These are phyloP conservation scores for Periophthalmus magnuspinnatus DNA, from an alignment of 2,797 vertebrate species.

Conservation along the genomic window DNA sequence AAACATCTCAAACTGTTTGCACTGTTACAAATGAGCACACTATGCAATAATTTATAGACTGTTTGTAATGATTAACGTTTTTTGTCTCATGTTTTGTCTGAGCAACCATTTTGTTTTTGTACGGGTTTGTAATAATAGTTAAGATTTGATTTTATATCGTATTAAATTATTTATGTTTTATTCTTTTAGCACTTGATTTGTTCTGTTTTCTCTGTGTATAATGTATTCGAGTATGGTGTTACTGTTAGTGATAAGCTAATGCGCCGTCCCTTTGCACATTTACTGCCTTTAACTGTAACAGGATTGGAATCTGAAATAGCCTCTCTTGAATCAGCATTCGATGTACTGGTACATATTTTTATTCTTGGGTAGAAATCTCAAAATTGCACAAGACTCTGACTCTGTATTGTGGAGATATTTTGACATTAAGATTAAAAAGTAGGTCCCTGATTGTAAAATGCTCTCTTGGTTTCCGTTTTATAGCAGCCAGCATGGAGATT, in stretches of 20 bases:
- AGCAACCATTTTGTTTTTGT: neutral
- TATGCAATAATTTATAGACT: slow-evolving; percentile 14
- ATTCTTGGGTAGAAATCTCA: neutral
- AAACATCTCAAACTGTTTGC: neutral
- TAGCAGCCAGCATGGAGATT: neutral
- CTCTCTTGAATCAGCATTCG: slow-evolving; percentile 1
- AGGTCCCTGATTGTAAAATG: neutral
- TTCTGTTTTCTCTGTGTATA: slow-evolving; percentile 13
- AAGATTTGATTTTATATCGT: slow-evolving; percentile 8
- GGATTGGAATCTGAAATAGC: slow-evolving; percentile 15
- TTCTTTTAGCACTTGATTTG: slow-evolving; percentile 53
- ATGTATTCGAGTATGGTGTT: neutral
- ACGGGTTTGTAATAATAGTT: slow-evolving; percentile 16
- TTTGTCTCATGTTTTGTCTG: neutral
- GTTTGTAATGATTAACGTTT: neutral
- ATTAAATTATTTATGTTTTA: too few species aligned
- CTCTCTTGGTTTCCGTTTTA: slow-evolving; percentile 1
- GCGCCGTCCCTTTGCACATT: slow-evolving; percentile 14
- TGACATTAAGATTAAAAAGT: neutral
- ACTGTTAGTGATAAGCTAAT: slow-evolving; percentile 6
- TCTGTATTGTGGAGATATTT: neutral
- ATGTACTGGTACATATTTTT: neutral
- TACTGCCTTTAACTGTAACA: slow-evolving; percentile 13
- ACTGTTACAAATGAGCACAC: slow-evolving; percentile 22
- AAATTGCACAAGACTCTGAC: neutral